A percentile compares a stretch with the other conserved stretches of the same genome.
Conservation (phyloP, 1,140 invertebrate species). For the Cyclina sinensis region DNA sequence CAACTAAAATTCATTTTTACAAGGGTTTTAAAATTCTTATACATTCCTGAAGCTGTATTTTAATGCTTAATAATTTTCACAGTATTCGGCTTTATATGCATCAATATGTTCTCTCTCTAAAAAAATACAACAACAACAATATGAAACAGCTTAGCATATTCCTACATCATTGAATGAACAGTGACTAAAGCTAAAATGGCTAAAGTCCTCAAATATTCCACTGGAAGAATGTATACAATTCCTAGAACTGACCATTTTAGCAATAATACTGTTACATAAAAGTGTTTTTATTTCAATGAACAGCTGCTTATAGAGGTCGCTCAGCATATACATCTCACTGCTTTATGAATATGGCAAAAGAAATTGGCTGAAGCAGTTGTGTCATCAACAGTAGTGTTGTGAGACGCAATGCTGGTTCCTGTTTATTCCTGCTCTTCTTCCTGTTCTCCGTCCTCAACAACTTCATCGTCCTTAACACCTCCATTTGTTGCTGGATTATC, state of each 20-base stretch:
- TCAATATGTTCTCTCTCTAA: no score
- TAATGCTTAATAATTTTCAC: no score
- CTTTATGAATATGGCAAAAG: constrained; percentile 2
- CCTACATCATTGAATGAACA: background rate
- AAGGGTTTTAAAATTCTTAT: no score
- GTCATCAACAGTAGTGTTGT: background rate
- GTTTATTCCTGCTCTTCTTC: background rate
- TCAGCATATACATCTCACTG: background rate
- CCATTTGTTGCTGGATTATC: background rate
- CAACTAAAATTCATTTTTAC: no score
- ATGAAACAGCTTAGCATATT: background rate
- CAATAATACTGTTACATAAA: background rate
- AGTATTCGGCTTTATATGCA: no score
- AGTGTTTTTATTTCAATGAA: background rate
- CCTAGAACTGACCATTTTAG: background rate
- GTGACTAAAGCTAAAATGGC: background rate
- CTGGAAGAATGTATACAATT: background rate
- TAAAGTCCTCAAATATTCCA: background rate
- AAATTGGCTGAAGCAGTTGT: background rate
- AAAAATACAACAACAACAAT: no score
- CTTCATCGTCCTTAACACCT: constrained; percentile 1
- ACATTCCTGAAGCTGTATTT: no score
- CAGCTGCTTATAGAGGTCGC: background rate
- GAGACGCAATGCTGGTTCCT: no score
- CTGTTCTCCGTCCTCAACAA: background rate